Conservation (phyloP, 1,140 invertebrate species). For the Proales similis region DNA sequence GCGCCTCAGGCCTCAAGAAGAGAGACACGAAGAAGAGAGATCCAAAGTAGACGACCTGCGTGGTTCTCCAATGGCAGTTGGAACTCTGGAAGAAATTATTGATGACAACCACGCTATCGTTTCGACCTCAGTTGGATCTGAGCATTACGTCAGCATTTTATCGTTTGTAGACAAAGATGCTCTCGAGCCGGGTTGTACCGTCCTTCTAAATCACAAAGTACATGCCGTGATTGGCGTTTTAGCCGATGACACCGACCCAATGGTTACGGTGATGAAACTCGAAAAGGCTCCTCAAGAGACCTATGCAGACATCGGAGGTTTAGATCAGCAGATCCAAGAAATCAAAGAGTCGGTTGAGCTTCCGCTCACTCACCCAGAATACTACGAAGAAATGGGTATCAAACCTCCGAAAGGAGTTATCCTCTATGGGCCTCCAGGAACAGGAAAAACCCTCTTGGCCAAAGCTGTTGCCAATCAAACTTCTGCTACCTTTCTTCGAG, state of each 20-base stretch:
- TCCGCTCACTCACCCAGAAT: slow-evolving; percentile 96
- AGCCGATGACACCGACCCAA: slow-evolving; percentile 98
- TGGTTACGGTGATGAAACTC: slow-evolving; percentile 99
- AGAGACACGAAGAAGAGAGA: slow-evolving; percentile 74
- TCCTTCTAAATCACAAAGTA: slow-evolving; percentile 95
- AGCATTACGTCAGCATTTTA: slow-evolving; percentile 98
- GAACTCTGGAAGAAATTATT: slow-evolving; percentile 98
- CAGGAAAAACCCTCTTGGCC: slow-evolving; percentile 90
- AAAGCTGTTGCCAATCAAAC: slow-evolving; percentile 99
- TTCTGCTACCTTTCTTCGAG: slow-evolving; percentile 93
- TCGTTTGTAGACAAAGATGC: slow-evolving; percentile 99
- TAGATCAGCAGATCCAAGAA: slow-evolving; percentile 99
- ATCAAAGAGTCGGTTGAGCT: slow-evolving; percentile 94
- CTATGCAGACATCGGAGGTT: slow-evolving; percentile 97
- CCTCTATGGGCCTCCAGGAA: slow-evolving; percentile 93
- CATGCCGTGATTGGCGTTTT: slow-evolving; percentile 97
- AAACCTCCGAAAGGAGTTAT: slow-evolving; percentile 99
- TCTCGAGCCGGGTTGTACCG: slow-evolving; percentile 95
- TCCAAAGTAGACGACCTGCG: slow-evolving; percentile 92
- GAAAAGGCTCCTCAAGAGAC: slow-evolving; percentile 99
- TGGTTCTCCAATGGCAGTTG: slow-evolving; percentile 98
- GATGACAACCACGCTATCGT: slow-evolving; percentile 99
- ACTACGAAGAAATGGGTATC: slow-evolving; percentile 99
- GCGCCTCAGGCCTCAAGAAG: slow-evolving; percentile 88
- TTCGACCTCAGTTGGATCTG: slow-evolving; percentile 95